These are phyloP conservation scores for Molossus alvarezi DNA, from an alignment of 2,797 vertebrate genomes.

Conservation along the genomic window DNA sequence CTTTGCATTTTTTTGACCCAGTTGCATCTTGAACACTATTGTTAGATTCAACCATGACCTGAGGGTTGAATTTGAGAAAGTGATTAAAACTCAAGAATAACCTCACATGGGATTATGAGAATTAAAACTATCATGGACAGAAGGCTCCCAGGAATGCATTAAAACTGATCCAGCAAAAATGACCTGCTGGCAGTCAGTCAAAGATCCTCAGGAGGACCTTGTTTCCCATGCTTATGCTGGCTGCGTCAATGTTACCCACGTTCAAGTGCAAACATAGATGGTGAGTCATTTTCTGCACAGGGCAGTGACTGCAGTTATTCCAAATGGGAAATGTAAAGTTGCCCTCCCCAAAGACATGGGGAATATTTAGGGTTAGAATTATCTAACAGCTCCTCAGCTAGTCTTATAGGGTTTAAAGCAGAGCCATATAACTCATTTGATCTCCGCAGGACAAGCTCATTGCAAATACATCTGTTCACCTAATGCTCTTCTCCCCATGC, in stretches of 20 bases:
- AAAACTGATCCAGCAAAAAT: slow-evolving; percentile 24
- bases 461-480: slow-evolving; percentile 75
- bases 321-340: slow-evolving; percentile 1
- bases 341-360: not conserved
- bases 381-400: slow-evolving; percentile 30
- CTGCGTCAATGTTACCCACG: not conserved
- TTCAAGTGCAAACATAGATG: not conserved
- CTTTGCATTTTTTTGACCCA: not conserved
- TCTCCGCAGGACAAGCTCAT: slow-evolving; percentile 61
- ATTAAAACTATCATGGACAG: slow-evolving; percentile 44
- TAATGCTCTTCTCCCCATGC: slow-evolving; percentile 50
- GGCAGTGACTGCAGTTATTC: not conserved
- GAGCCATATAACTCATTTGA: slow-evolving; percentile 57
- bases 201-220: not conserved
- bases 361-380: slow-evolving; percentile 42
- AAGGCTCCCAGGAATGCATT: slow-evolving; percentile 52
- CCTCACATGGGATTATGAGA: not conserved
- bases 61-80: slow-evolving; percentile 52
- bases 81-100: slow-evolving; percentile 63
- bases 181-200: not conserved
- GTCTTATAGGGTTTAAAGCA: slow-evolving; percentile 26
- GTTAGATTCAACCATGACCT: not conserved
- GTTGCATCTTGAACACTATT: slow-evolving; percentile 20
- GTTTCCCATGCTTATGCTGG: not conserved
- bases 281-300: not conserved